phyloP scores from a whole-genome alignment of 2,797 vertebrate genomes.

The Carapus acus region DNA sequence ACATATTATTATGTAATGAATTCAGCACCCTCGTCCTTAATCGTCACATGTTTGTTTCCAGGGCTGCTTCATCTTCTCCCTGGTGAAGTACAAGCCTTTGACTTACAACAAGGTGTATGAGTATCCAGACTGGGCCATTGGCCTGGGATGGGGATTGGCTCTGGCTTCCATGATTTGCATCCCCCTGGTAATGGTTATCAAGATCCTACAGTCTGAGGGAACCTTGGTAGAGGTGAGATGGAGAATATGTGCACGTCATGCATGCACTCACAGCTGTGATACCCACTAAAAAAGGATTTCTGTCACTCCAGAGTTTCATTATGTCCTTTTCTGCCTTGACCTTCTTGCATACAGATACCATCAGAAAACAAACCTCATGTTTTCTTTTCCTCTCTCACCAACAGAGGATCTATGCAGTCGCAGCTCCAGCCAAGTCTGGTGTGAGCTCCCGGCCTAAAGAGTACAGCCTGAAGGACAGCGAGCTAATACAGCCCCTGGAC shows the following conservation, averaged over 20 bases:
- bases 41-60: too few species aligned
- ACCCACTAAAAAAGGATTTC: too few species aligned
- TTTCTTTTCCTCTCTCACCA: conserved; percentile 2
- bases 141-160: conserved; percentile 90
- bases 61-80: conserved; percentile 95
- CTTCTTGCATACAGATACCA: conserved; percentile 5
- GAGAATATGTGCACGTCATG: background rate
- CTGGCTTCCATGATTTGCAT: conserved; percentile 94
- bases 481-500: conserved; percentile 83
- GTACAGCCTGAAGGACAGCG: conserved; percentile 75
- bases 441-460: conserved; percentile 81
- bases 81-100: conserved; percentile 93
- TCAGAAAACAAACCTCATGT: conserved; percentile 25
- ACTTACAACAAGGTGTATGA: conserved; percentile 94
- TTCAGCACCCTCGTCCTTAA: background rate
- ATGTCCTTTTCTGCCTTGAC: too few species aligned
- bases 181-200: conserved; percentile 91
- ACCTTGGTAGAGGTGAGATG: conserved; percentile 85
- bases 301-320: too few species aligned
- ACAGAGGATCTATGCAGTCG: conserved; percentile 91
- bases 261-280: conserved; percentile 4
- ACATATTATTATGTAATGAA: too few species aligned
- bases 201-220: conserved; percentile 89
- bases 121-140: conserved; percentile 93
- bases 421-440: conserved; percentile 83